phyloP scores from a whole-genome alignment of 1,140 invertebrate species.

The Marisa cornuarietis region DNA sequence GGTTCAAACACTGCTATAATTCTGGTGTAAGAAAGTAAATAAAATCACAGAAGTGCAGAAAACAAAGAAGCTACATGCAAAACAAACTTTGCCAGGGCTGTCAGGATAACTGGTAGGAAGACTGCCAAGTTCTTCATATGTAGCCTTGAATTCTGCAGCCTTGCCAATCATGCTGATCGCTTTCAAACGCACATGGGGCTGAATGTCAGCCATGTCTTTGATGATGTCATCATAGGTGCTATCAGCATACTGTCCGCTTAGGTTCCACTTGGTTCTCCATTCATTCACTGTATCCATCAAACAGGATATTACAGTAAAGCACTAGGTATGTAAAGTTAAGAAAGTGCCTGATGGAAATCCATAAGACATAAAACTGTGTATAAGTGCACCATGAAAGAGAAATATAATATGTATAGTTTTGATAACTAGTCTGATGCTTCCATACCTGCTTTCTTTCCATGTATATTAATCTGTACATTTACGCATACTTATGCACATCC shows the following conservation, averaged over 20 bases:
- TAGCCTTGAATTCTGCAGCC: slow-evolving; percentile 55
- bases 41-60: neutral
- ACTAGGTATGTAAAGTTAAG: no score
- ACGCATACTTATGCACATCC: no score
- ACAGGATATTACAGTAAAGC: no score
- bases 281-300: slow-evolving; percentile 52
- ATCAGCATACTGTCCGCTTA: slow-evolving; percentile 60
- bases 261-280: slow-evolving; percentile 60
- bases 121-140: slow-evolving; percentile 36
- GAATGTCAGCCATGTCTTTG: slow-evolving; percentile 63
- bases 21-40: neutral
- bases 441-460: no score
- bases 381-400: no score
- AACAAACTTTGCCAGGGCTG: slow-evolving; percentile 19
- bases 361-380: no score
- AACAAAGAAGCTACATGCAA: neutral
- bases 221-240: slow-evolving; percentile 60
- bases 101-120: slow-evolving; percentile 22
- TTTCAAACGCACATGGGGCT: slow-evolving; percentile 61
- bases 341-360: no score
- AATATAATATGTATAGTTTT: no score
- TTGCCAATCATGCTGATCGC: slow-evolving; percentile 60
- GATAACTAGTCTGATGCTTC: no score
- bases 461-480: no score
- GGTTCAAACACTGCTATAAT: no score